Base-by-base conservation (phyloP, 2,888 invertebrate genomes). In the Erebia epiphron region DNA sequence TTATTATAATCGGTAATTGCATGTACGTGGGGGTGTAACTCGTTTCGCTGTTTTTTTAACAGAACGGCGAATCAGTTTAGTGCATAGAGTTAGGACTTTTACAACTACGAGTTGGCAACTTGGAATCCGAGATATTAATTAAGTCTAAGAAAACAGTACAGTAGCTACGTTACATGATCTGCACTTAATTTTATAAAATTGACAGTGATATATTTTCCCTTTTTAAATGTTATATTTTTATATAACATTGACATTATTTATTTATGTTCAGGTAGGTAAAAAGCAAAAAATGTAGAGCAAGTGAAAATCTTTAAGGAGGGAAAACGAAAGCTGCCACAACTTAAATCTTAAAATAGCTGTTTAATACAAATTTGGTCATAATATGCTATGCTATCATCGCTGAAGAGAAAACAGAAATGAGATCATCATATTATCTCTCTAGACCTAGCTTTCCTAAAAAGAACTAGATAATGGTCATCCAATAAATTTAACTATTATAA, bases 381-480 rank as follows among this genome's bases (percentile, higher is more conserved):
- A 14, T 14, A 26, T 18, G 1, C 26, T 26, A 2, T 43, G 18
- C 16, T 50, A 61, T 43, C 21, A 21, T 62, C 21, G 14, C 46
- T 11, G 5, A 61, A 16, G 18, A 61, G 61, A 61, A 61, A 61
- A 62, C 62, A 62, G 13, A 62, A 49, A 21, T 62, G 49, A 62
- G 18, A 49, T 49, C 62, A 62, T 43, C 41, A 13, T 7, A 1
- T 43, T 35, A 35, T 35, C 35, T 35, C 35, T 7, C 5, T 35
- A 35, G 35, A 35, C 35, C 35, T 1, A n/a, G n/a, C 35, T 35
- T 35, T 35, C 35, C 35, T 35, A 35, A 35, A 35, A 35, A 35
- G 35, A 26, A 26, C 35, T 35, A 35, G 7, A 7, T 7, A 35
- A 35, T 35, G 35, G 7, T 35, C 35, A 35, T 35, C 35, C 35